Base-by-base conservation (phyloP, 92 coral and sea anemone species). In the Nematostella vectensis region DNA sequence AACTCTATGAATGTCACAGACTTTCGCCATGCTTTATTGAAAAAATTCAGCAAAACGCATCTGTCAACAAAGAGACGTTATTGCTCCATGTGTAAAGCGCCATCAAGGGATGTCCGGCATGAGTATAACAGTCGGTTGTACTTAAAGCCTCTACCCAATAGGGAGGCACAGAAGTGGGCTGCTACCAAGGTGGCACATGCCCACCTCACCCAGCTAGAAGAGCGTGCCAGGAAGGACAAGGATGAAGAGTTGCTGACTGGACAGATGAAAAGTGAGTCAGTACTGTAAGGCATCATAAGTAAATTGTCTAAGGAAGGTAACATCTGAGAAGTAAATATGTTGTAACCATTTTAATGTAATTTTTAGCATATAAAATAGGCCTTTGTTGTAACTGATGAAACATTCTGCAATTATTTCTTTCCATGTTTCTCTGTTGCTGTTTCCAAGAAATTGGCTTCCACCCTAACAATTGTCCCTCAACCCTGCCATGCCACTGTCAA, bases 1-100 rank as follows among this genome's bases (percentile, higher is more conserved):
- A 79, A 70, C 40, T 83, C 75, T 13, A 81, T 67, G 68, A 91
- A 82, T 68, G 85, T 91, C 24, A 82, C 94, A n/a, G 83, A 86
- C 43, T 77, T 74, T 38, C 76, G 98, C 39, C 89, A 86, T 57
- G 59, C 48, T n/a, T 55, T 91, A 13, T 65, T 83, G 16, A 91
- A 91, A 43, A 85, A 75, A 17, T 86, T 91, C 57, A 59, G 78
- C 72, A 72, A 55, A 39, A 68, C 52, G 1, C 67, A 91, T 47
- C 72, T 87, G 75, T 44, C 48, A 4, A 58, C 69, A 29, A 87
- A 62, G 52, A 88, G 58, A 31, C 72, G 83, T 28, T 66, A 68
- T 30, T 91, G 98, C 42, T 37, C 71, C 30, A 58, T 49, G 25
- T 91, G 98, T 54, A 79, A 81, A 47, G 87, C 93, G 0, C 98